phyloP scores from a whole-genome alignment of 1,140 invertebrate species.

The Neodiprion lecontei region DNA sequence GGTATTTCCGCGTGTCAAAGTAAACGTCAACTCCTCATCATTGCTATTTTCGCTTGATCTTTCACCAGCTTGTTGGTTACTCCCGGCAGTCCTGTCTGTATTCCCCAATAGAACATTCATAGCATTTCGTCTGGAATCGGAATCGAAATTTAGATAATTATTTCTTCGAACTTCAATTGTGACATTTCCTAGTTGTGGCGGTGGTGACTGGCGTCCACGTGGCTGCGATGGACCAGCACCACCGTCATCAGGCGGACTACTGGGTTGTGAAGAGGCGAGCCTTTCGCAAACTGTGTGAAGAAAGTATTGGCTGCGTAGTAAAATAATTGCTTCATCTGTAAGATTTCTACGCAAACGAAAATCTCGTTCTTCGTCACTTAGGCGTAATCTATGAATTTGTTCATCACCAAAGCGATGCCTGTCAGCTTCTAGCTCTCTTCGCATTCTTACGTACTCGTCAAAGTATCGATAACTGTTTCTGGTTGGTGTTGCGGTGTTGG shows the following conservation, averaged over 20 bases:
- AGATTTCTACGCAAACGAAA: conserved; percentile 27
- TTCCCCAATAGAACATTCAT: too few species aligned
- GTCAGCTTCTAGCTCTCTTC: conserved; percentile 2
- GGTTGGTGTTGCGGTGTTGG: background rate
- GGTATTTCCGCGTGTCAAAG: background rate
- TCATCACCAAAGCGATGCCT: background rate
- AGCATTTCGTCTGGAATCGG: conserved; percentile 13
- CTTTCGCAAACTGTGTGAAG: conserved; percentile 2
- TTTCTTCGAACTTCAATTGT: conserved; percentile 41
- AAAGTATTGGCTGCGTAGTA: conserved; percentile 12
- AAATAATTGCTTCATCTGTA: conserved; percentile 24
- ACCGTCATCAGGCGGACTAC: background rate
- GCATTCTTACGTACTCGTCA: background rate
- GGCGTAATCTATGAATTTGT: background rate
- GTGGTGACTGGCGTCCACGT: conserved; percentile 10
- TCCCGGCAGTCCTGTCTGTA: background rate
- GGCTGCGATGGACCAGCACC: conserved; percentile 3
- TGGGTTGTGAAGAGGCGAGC: background rate
- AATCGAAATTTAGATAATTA: conserved; percentile 34
- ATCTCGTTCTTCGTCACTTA: conserved; percentile 6
- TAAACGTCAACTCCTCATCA: background rate
- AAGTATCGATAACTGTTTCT: conserved; percentile 1
- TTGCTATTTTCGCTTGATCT: background rate
- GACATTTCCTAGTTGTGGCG: conserved; percentile 27
- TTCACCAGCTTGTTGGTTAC: background rate